Conservation (phyloP, 2,888 invertebrate species). For the Lycophotia porphyrea region DNA sequence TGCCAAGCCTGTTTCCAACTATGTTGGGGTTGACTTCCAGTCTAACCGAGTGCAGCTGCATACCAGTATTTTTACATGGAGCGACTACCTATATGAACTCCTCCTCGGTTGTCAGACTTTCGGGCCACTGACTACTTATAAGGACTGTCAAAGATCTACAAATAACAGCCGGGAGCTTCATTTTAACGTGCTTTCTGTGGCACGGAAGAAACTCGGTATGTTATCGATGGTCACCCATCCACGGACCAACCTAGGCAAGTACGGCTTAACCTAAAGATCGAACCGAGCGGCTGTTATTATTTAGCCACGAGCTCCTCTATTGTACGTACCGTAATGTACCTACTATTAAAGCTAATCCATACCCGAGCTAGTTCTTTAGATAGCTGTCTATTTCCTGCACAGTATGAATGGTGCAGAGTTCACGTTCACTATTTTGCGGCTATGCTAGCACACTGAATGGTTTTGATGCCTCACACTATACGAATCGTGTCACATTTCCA, state of each 20-base stretch:
- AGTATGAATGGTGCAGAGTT: constrained; percentile 9
- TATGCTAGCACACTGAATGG: constrained; percentile 31
- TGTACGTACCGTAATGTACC: no score
- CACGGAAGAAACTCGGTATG: no score
- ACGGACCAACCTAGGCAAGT: not conserved
- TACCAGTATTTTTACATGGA: no score
- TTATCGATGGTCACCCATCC: not conserved
- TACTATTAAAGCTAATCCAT: not conserved
- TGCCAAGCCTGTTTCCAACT: no score
- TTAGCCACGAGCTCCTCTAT: not conserved
- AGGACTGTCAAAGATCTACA: no score
- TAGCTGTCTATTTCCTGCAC: constrained; percentile 30
- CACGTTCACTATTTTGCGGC: constrained; percentile 11
- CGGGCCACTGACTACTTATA: no score
- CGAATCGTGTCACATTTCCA: constrained; percentile 44
- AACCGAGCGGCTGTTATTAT: not conserved
- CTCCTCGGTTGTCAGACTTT: no score
- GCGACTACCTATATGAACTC: no score
- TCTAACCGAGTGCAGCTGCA: no score
- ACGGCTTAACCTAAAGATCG: not conserved
- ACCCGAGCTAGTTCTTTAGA: not conserved
- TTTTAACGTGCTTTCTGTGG: no score
- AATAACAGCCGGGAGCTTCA: no score
- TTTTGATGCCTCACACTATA: constrained; percentile 35
- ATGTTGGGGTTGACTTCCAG: no score